Base-by-base conservation (phyloP, 2,797 vertebrate genomes). In the Lates japonicus region DNA sequence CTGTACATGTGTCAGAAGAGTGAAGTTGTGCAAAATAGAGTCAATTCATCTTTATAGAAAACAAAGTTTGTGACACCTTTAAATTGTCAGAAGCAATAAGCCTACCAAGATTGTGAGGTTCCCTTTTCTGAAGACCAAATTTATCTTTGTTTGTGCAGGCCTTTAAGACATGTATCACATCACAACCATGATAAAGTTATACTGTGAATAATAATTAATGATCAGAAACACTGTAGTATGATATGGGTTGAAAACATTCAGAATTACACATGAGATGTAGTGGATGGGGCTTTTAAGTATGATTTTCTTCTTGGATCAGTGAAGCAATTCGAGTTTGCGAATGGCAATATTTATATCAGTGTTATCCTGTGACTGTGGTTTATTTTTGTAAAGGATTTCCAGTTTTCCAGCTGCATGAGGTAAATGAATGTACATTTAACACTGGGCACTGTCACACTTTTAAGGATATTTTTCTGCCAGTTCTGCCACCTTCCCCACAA, bases 401-500 rank as follows among this genome's bases (percentile, higher is more conserved):
- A 20, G 3, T 71, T 62, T 51, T 25, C 20, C n/a, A 49, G 2
- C 10, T 44, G 0, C 57, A 70, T 33, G 17, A 66, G 10, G 0
- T 25, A 16, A 20, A 67, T 51, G 5, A 66, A 17, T 3, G 4
- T 8, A 20, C 12, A 54, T 44, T 48, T 19, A 57, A 33, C 48
- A 54, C 2, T 1, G 22, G 20, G 16, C 1, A 11, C 1, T 13
- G 17, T 52, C 20, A 58, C 8, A 42, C 31, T 57, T 3, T 9
- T 42, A 97, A 99, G 97, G 98, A 99, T 99, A 99, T 99, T 98
- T 99, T 90, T 99, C 98, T 76, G 98, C 97, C 84, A 99, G 93
- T 74, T 99, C 98, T 68, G 98, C 97, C 88, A 99, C 96, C 94
- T 99, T 99, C 44, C 97, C 98, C 89, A 95, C 96, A 81, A 99